phyloP scores from a whole-genome alignment of 2,797 vertebrate species.

The Miichthys miiuy region DNA sequence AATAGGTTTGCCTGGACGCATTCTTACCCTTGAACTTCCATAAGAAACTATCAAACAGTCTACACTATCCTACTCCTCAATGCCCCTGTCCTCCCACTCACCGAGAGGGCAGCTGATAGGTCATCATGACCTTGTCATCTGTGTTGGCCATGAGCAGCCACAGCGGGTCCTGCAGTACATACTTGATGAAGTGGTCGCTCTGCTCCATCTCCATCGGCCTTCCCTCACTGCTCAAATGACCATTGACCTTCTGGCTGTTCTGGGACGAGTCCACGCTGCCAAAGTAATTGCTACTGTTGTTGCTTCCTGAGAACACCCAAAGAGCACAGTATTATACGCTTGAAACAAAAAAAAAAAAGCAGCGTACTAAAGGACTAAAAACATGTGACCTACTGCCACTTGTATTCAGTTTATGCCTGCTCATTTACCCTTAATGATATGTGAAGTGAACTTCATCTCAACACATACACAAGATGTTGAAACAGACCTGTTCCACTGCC shows the following conservation, averaged over 20 bases:
- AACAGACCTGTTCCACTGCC: constrained; percentile 77
- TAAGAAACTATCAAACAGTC: constrained; percentile 18
- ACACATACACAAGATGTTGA: background rate
- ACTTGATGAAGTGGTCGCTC: constrained; percentile 82
- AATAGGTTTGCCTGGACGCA: background rate
- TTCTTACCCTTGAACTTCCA: background rate
- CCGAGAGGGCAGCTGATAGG: constrained; percentile 92
- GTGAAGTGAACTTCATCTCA: background rate
- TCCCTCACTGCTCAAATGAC: constrained; percentile 63
- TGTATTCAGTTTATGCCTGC: background rate
- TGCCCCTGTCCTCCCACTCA: constrained; percentile 76
- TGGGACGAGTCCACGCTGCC: constrained; percentile 95
- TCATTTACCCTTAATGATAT: background rate
- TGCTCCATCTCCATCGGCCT: constrained; percentile 71
- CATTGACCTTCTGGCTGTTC: constrained; percentile 86
- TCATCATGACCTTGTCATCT: constrained; percentile 91
- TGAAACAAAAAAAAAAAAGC: background rate
- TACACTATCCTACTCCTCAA: constrained; percentile 22
- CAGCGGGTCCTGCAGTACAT: constrained; percentile 88
- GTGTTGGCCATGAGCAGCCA: constrained; percentile 89
- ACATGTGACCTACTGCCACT: no score
- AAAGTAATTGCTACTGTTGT: constrained; percentile 93
- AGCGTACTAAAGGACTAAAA: background rate
- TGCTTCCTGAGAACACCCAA: constrained; percentile 85
- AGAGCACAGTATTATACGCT: background rate